These are phyloP conservation scores for Volucella inanis DNA, from an alignment of 2,888 invertebrate genomes.

Conservation along the genomic window DNA sequence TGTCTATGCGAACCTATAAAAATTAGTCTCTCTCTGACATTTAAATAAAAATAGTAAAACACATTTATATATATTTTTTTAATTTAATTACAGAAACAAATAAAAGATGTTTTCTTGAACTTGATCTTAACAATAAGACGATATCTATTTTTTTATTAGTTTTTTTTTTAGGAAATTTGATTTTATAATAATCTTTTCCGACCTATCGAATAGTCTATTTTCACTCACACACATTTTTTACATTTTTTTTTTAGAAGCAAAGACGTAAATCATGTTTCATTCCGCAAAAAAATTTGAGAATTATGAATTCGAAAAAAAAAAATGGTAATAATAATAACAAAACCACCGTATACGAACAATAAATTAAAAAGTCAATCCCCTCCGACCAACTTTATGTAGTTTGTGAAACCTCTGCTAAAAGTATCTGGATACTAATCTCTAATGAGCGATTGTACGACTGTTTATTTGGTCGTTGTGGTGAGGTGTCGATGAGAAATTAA, in stretches of 20 bases:
- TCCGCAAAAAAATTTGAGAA: not conserved
- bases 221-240: not conserved
- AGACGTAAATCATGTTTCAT: slow-evolving; percentile 15
- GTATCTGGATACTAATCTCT: slow-evolving; percentile 17
- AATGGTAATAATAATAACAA: not conserved
- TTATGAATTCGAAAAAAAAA: slow-evolving; percentile 4
- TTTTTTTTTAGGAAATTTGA: not conserved
- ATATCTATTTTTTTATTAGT: not conserved
- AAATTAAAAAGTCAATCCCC: slow-evolving; percentile 41
- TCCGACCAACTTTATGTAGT: not conserved
- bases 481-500: no score
- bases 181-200: slow-evolving; percentile 1
- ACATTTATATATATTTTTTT: not conserved
- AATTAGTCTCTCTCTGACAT: slow-evolving; percentile 49
- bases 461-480: not conserved
- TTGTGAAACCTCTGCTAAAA: not conserved
- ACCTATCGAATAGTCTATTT: slow-evolving; percentile 22
- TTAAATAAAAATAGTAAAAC: slow-evolving; percentile 19
- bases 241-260: not conserved
- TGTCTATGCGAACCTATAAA: slow-evolving; percentile 33
- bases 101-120: slow-evolving; percentile 35
- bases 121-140: slow-evolving; percentile 16
- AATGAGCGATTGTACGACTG: not conserved
- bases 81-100: not conserved
- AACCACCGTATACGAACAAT: not conserved